Evolutionary conservation across 2,113 vertebrate genomes (phyloP).

Genomic region (Struthidea cinerea): DNA sequence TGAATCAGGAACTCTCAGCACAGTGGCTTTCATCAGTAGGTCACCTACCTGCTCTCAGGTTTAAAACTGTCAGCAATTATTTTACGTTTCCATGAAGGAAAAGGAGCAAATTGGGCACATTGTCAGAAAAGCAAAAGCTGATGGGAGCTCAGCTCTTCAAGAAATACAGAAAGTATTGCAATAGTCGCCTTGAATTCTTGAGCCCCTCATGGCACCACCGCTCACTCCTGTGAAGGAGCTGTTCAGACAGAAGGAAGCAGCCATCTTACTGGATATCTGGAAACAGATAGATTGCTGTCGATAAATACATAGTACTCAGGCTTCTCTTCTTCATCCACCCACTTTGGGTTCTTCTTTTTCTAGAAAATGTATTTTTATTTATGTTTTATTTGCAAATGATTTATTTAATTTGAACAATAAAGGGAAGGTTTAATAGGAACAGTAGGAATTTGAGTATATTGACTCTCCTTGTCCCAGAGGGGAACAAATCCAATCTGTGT

Average conservation of each 20-base stretch:
- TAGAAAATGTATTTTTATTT: background rate
- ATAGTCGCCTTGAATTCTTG: background rate
- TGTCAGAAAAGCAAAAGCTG: background rate
- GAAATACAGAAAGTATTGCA: background rate
- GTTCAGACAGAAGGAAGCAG: background rate
- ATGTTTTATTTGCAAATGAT: background rate
- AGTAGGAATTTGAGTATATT: background rate
- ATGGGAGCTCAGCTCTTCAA: background rate
- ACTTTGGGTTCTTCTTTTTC: background rate
- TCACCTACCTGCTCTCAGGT: background rate
- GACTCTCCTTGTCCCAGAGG: background rate
- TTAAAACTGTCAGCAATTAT: conserved; percentile 37
- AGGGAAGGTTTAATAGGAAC: background rate
- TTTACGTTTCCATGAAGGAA: background rate
- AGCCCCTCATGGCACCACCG: accelerated
- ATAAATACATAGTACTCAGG: background rate
- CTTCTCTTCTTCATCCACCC: background rate
- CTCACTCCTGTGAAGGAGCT: background rate
- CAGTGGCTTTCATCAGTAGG: background rate
- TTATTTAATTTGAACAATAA: background rate
- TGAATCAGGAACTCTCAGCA: background rate
- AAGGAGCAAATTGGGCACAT: background rate
- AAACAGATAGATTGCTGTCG: background rate
- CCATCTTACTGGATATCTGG: background rate
- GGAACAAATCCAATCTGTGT: background rate